Conservation (phyloP, 2,797 vertebrate genomes). For the Smutsia gigantea region DNA sequence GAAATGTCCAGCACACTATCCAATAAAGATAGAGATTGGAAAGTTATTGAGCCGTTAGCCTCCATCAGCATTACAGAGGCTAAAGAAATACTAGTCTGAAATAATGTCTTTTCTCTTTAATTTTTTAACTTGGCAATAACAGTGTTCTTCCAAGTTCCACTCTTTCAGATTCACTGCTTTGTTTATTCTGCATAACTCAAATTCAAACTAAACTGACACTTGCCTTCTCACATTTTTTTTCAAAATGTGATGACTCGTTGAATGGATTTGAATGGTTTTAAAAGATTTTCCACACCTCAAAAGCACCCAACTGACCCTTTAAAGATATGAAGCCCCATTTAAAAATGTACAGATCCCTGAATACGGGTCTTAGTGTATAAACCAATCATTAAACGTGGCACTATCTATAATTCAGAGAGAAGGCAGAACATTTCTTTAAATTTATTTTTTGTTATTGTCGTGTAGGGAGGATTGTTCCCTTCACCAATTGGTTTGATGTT, state of each 20-base stretch:
- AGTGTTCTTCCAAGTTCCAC: not conserved
- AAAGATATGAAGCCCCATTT: slow-evolving; percentile 61
- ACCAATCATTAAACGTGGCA: slow-evolving; percentile 44
- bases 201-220: slow-evolving; percentile 63
- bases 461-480: slow-evolving; percentile 73
- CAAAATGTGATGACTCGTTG: slow-evolving; percentile 57
- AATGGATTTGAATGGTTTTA: slow-evolving; percentile 43
- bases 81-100: not conserved
- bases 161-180: slow-evolving; percentile 46
- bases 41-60: not conserved
- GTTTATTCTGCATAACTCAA: slow-evolving; percentile 59
- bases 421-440: slow-evolving; percentile 53
- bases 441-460: slow-evolving; percentile 75
- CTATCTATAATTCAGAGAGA: slow-evolving; percentile 62
- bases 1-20: not conserved
- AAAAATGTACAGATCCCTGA: slow-evolving; percentile 52
- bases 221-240: not conserved
- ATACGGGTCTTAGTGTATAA: slow-evolving; percentile 54
- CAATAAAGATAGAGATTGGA: not conserved
- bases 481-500: slow-evolving; percentile 74
- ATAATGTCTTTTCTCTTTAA: not conserved
- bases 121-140: too few species aligned
- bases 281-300: slow-evolving; percentile 52
- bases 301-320: slow-evolving; percentile 62
- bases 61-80: not conserved